Conservation (phyloP, 2,797 vertebrate species). For the Clarias laeviceps region DNA sequence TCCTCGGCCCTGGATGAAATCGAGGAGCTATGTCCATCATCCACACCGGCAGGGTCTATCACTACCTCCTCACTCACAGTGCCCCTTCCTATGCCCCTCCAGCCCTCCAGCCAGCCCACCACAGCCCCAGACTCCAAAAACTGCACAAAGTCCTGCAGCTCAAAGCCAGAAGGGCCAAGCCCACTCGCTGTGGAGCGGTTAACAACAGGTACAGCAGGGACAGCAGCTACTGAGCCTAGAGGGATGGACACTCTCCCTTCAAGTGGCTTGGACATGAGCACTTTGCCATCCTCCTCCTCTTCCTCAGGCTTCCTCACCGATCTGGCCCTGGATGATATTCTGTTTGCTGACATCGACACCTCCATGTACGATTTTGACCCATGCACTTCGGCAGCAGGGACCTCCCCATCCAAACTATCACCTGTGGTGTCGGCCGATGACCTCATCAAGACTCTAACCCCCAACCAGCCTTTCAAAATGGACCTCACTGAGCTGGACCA, state of each 20-base stretch:
- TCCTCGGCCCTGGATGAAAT: conserved; percentile 89
- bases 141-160: conserved; percentile 68
- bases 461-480: conserved; percentile 99
- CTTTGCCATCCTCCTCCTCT: conserved; percentile 74
- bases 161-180: conserved; percentile 77
- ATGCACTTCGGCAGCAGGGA: conserved; percentile 80
- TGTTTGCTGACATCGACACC: conserved; percentile 97
- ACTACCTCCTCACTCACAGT: conserved; percentile 83
- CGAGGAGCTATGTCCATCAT: conserved; percentile 86
- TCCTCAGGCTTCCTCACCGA: conserved; percentile 96
- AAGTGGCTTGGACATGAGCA: conserved; percentile 82
- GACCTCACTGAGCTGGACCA: conserved; percentile 98
- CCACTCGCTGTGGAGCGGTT: conserved; percentile 73
- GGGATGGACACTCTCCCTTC: conserved; percentile 82
- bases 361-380: conserved; percentile 99
- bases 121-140: conserved; percentile 72
- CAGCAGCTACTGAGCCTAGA: conserved; percentile 71
- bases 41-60: conserved; percentile 70
- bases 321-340: conserved; percentile 95
- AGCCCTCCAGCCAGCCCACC: conserved; percentile 45
- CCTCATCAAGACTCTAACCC: conserved; percentile 95
- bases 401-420: conserved; percentile 85
- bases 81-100: conserved; percentile 55
- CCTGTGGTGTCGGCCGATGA: conserved; percentile 90
- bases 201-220: conserved; percentile 45